Percentiles rank a stretch among this genome's conserved stretches.
These are phyloP conservation scores for Rhabditoides inermis DNA, from an alignment of 2,888 invertebrate species.

Conservation along the genomic window DNA sequence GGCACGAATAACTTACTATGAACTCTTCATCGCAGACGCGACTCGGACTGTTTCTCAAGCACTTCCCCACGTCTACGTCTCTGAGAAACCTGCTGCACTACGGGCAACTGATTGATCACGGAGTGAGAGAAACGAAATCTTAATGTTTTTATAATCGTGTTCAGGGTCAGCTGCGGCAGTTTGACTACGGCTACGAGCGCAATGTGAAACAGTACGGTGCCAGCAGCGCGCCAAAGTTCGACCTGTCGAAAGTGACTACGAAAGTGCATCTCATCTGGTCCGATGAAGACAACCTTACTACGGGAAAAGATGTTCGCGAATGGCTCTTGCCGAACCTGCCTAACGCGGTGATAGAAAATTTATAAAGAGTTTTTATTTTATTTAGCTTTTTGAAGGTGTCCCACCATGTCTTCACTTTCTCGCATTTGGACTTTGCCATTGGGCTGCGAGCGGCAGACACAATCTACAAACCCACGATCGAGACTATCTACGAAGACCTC, in stretches of 20 bases:
- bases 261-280: too few relatives aligned
- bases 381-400: too few relatives aligned
- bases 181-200: too few relatives aligned
- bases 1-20: background rate
- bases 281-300: conserved; percentile 13
- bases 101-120: conserved; percentile 18
- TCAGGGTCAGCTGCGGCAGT: too few relatives aligned
- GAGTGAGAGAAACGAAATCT: conserved; percentile 9
- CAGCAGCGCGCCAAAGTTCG: too few relatives aligned
- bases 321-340: too few relatives aligned
- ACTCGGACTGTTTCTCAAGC: background rate
- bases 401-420: conserved; percentile 15
- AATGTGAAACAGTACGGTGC: too few relatives aligned
- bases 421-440: conserved; percentile 16
- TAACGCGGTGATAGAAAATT: too few relatives aligned
- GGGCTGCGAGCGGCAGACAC: conserved; percentile 19
- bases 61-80: conserved; percentile 14
- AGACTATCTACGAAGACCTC: conserved; percentile 18
- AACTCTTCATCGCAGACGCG: conserved; percentile 3
- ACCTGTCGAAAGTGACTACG: too few relatives aligned
- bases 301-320: conserved; percentile 10
- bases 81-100: conserved; percentile 16
- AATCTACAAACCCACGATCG: conserved; percentile 16
- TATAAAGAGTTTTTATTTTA: too few relatives aligned
- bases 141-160: too few relatives aligned